phyloP scores from a whole-genome alignment of 2,888 invertebrate species.

The Eudasyphora cyanicolor region DNA sequence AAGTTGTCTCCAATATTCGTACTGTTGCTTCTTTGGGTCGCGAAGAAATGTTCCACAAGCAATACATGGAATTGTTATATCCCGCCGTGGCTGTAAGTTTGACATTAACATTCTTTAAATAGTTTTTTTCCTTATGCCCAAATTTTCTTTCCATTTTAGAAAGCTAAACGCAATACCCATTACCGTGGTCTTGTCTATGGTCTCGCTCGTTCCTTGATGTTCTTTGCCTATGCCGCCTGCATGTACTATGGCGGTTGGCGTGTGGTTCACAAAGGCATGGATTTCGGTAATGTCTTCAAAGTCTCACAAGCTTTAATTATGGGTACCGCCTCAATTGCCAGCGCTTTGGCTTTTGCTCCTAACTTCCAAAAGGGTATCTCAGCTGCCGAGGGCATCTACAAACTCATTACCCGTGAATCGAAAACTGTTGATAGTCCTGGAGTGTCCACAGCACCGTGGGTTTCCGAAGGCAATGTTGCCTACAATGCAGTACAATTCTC shows the following conservation, averaged over 20 bases:
- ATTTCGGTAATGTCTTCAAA: too few relatives aligned
- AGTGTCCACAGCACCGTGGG: slow-evolving; percentile 74
- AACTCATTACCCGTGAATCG: slow-evolving; percentile 84
- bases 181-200: slow-evolving; percentile 86
- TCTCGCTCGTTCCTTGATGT: slow-evolving; percentile 86
- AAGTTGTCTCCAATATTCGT: slow-evolving; percentile 88
- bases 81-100: too few relatives aligned
- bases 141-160: slow-evolving; percentile 68
- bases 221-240: too few relatives aligned
- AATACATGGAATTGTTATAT: slow-evolving; percentile 84
- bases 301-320: slow-evolving; percentile 86
- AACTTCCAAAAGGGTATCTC: too few relatives aligned
- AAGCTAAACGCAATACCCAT: too few relatives aligned
- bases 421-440: slow-evolving; percentile 81
- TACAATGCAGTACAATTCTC: slow-evolving; percentile 86
- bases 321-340: slow-evolving; percentile 87
- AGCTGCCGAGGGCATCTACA: too few relatives aligned
- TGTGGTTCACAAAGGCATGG: slow-evolving; percentile 83
- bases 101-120: too few relatives aligned
- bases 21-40: too few relatives aligned
- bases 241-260: slow-evolving; percentile 87
- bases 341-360: slow-evolving; percentile 84
- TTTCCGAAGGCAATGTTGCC: slow-evolving; percentile 85
- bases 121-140: too few relatives aligned
- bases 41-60: slow-evolving; percentile 83